Evolutionary conservation across 1,140 invertebrate genomes (phyloP).

Genomic region (Aphaenogaster ashmeadi): DNA sequence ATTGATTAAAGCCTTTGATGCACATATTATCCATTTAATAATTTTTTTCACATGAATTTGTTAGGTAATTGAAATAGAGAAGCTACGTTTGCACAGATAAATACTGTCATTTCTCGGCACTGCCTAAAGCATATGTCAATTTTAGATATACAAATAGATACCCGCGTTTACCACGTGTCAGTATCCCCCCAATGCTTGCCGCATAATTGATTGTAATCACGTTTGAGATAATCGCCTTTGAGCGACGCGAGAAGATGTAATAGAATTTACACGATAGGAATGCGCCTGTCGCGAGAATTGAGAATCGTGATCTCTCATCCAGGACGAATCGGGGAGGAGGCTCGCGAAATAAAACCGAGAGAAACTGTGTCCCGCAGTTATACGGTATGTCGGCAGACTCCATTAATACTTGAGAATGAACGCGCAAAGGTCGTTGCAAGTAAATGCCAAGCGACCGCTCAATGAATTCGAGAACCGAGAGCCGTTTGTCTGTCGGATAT

Average conservation of each 20-base stretch:
- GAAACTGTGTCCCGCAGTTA: constrained; percentile 1
- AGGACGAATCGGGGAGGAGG: neutral
- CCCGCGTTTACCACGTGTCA: neutral
- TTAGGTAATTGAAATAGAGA: neutral
- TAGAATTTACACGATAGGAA: constrained; percentile 47
- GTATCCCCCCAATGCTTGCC: neutral
- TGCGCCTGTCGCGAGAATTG: constrained; percentile 29
- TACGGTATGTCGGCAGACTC: constrained; percentile 32
- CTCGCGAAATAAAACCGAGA: constrained; percentile 29
- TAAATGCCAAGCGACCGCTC: constrained; percentile 69
- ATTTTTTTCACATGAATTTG: neutral
- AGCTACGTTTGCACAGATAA: neutral
- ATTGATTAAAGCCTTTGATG: neutral
- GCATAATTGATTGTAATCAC: constrained; percentile 30
- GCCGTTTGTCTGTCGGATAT: constrained; percentile 35
- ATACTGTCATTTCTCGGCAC: neutral
- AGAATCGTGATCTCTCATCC: constrained; percentile 51
- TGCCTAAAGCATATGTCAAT: neutral
- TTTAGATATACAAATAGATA: constrained; percentile 14
- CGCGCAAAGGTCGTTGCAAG: constrained; percentile 69
- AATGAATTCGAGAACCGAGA: constrained; percentile 68
- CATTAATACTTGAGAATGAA: constrained; percentile 73
- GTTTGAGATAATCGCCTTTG: constrained; percentile 31
- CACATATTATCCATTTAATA: constrained; percentile 16
- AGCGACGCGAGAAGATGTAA: constrained; percentile 13